A percentile compares a stretch with the other conserved stretches of the same genome.
Evolutionary conservation across 1,140 invertebrate genomes (phyloP).

Genomic region (Pissodes strobi): DNA sequence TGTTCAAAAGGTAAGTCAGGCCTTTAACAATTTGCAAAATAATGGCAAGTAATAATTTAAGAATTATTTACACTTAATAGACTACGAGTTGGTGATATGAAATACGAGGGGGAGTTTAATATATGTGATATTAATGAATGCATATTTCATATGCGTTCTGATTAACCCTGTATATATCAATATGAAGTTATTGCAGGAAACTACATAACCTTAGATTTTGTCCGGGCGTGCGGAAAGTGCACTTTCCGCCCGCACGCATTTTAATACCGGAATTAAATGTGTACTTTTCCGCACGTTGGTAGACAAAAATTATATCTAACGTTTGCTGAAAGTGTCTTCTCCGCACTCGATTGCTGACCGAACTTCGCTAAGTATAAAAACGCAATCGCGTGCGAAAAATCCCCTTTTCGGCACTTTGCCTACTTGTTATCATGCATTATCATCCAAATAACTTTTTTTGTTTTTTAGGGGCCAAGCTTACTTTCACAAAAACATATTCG

Average conservation of each 20-base stretch:
- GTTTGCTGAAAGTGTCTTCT: too few species aligned
- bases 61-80: neutral
- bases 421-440: neutral
- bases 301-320: neutral
- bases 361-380: neutral
- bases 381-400: neutral
- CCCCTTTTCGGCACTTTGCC: too few species aligned
- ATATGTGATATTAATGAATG: too few species aligned
- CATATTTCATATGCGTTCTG: too few species aligned
- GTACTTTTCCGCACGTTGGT: too few species aligned
- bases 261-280: too few species aligned
- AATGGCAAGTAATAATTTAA: neutral
- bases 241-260: too few species aligned
- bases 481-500: conserved; percentile 64
- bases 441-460: conserved; percentile 1
- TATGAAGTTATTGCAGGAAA: too few species aligned
- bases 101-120: neutral
- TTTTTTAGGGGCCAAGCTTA: conserved; percentile 68
- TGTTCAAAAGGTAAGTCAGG: conserved; percentile 59
- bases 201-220: too few species aligned
- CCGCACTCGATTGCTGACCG: too few species aligned
- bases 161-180: too few species aligned
- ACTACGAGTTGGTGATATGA: neutral
- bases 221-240: too few species aligned
- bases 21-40: neutral